A percentile compares a stretch with the other conserved stretches of the same genome.
phyloP scores from a whole-genome alignment of 2,797 vertebrate genomes.

The Acridotheres tristis region DNA sequence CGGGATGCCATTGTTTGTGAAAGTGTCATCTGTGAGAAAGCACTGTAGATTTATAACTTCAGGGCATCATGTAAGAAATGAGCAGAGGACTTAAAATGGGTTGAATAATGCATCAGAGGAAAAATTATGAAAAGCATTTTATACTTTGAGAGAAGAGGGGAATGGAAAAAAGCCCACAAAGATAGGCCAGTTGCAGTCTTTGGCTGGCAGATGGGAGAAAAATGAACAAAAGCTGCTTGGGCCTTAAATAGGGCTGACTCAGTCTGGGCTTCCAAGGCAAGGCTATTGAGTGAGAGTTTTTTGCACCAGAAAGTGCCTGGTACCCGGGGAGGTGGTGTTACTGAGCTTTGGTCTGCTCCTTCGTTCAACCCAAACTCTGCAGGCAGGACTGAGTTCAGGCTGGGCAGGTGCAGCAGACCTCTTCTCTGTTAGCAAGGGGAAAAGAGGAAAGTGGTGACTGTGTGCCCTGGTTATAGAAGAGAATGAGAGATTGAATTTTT shows the following conservation, averaged over 20 bases:
- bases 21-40: not conserved
- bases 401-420: not conserved
- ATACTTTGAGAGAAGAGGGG: not conserved
- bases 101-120: not conserved
- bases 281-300: not conserved
- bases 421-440: not conserved
- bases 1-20: constrained; percentile 20
- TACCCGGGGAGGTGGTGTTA: not conserved
- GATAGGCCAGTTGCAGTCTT: not conserved
- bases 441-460: not conserved
- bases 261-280: not conserved
- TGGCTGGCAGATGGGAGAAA: not conserved
- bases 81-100: not conserved
- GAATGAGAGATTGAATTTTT: not conserved
- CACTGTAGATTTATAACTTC: not conserved
- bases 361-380: not conserved
- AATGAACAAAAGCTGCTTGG: not conserved
- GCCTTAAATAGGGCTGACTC: not conserved
- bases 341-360: not conserved
- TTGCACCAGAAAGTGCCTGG: not conserved
- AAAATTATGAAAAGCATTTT: not conserved
- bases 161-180: not conserved
- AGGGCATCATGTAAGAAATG: not conserved
- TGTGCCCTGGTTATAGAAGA: not conserved
- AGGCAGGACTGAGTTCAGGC: not conserved